phyloP scores from a whole-genome alignment of 2,888 invertebrate species.

The Chesias legatella region DNA sequence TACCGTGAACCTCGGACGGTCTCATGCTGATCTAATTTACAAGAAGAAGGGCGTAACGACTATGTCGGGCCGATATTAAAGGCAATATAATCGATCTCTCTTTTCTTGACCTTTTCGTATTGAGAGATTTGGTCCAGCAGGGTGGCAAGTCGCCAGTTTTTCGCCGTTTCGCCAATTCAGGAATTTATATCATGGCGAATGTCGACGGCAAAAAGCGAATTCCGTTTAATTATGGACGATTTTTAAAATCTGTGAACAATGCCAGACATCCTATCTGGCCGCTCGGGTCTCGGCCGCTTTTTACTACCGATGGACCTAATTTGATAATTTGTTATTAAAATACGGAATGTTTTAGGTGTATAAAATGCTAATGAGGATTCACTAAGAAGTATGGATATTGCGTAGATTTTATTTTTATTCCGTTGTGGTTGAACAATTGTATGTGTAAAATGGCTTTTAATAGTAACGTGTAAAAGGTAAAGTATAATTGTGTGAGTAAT shows the following conservation, averaged over 20 bases:
- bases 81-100: slow-evolving; percentile 48
- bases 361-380: slow-evolving; percentile 31
- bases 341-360: slow-evolving; percentile 31
- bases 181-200: slow-evolving; percentile 74
- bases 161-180: slow-evolving; percentile 51
- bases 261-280: slow-evolving; percentile 68
- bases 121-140: slow-evolving; percentile 49
- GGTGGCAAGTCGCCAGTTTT: slow-evolving; percentile 73
- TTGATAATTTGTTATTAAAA: slow-evolving; percentile 75
- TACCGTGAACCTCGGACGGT: slow-evolving; percentile 41
- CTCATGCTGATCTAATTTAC: slow-evolving; percentile 53
- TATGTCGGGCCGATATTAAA: slow-evolving; percentile 31
- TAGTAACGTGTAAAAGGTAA: slow-evolving; percentile 4
- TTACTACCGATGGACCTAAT: slow-evolving; percentile 66
- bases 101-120: slow-evolving; percentile 52
- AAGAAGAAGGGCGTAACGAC: slow-evolving; percentile 51
- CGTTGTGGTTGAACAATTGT: slow-evolving; percentile 12
- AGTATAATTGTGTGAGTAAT: no score
- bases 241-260: slow-evolving; percentile 80
- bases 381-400: slow-evolving; percentile 36
- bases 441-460: slow-evolving; percentile 6
- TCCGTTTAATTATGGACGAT: slow-evolving; percentile 79
- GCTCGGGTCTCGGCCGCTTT: slow-evolving; percentile 43
- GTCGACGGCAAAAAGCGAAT: slow-evolving; percentile 64
- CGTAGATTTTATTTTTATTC: slow-evolving; percentile 4